phyloP scores from a whole-genome alignment of 1,140 invertebrate species.

The Camponotus floridanus region DNA sequence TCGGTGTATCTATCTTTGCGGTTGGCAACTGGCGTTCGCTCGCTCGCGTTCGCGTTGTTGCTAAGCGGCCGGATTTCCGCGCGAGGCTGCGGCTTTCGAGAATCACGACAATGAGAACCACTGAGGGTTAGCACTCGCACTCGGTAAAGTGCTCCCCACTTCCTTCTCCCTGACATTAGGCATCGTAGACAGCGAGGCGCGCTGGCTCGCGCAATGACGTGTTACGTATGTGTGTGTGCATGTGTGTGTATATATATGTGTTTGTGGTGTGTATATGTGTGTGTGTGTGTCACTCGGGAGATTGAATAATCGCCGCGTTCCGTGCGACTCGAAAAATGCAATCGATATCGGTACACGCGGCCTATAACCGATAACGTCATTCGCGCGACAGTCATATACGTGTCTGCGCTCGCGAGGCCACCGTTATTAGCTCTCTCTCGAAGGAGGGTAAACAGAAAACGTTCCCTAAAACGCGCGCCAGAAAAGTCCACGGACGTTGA shows the following conservation, averaged over 20 bases:
- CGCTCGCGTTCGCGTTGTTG: slow-evolving; percentile 46
- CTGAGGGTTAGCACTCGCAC: slow-evolving; percentile 53
- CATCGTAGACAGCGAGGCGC: slow-evolving; percentile 70
- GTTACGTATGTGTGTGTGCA: too few relatives aligned
- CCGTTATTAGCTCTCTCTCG: slow-evolving; percentile 44
- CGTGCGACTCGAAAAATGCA: slow-evolving; percentile 58
- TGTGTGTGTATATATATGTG: slow-evolving; percentile 12
- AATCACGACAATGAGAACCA: slow-evolving; percentile 62
- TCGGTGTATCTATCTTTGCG: slow-evolving; percentile 33
- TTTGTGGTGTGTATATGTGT: too few relatives aligned
- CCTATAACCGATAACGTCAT: slow-evolving; percentile 57
- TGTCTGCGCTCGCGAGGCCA: not conserved
- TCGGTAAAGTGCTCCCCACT: not conserved
- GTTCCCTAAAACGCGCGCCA: not conserved
- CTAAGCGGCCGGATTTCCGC: slow-evolving; percentile 55
- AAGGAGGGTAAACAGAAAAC: slow-evolving; percentile 29
- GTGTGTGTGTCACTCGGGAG: slow-evolving; percentile 61
- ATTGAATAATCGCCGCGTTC: slow-evolving; percentile 74
- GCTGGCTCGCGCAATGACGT: slow-evolving; percentile 60
- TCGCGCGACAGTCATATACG: not conserved
- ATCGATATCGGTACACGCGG: slow-evolving; percentile 46
- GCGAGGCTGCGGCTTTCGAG: slow-evolving; percentile 16
- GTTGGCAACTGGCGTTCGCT: slow-evolving; percentile 28
- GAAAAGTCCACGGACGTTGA: not conserved
- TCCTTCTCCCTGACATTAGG: slow-evolving; percentile 14